Percentiles rank a stretch among this genome's conserved stretches.
phyloP scores from a whole-genome alignment of 2,888 invertebrate species.

The Eristalis tenax region DNA sequence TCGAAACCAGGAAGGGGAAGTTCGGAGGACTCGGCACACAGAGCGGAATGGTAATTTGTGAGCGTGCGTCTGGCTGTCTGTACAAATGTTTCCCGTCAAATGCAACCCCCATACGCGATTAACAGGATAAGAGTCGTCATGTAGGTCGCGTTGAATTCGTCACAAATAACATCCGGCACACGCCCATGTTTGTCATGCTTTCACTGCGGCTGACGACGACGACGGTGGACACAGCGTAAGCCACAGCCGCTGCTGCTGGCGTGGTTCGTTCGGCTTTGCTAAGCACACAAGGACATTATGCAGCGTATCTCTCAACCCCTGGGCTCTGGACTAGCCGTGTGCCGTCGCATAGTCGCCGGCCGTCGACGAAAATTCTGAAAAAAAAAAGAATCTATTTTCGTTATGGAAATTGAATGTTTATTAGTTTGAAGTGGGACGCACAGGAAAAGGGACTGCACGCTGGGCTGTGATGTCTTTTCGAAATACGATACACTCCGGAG shows the following conservation, averaged over 20 bases:
- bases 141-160: conserved; percentile 65
- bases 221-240: conserved; percentile 7
- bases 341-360: not conserved
- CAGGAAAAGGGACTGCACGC: conserved; percentile 14
- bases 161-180: conserved; percentile 68
- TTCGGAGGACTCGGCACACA: conserved; percentile 42
- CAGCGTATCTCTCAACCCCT: conserved; percentile 13
- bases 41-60: conserved; percentile 46
- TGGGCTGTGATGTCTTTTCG: conserved; percentile 18
- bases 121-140: conserved; percentile 69
- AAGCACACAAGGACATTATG: conserved; percentile 41
- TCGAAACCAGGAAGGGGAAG: conserved; percentile 55
- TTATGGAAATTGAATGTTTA: conserved; percentile 53
- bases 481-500: conserved; percentile 41
- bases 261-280: conserved; percentile 7
- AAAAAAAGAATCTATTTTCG: conserved; percentile 48
- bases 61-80: conserved; percentile 24
- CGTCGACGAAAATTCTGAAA: not conserved
- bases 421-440: conserved; percentile 38
- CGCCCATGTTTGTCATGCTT: conserved; percentile 60
- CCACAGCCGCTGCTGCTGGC: conserved; percentile 37
- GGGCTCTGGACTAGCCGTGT: not conserved
- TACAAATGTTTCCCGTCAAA: conserved; percentile 57
- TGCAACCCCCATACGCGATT: conserved; percentile 53
- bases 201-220: conserved; percentile 9